Evolutionary conservation across 1,140 invertebrate genomes (phyloP).

Genomic region (Cotesia chilonis): DNA sequence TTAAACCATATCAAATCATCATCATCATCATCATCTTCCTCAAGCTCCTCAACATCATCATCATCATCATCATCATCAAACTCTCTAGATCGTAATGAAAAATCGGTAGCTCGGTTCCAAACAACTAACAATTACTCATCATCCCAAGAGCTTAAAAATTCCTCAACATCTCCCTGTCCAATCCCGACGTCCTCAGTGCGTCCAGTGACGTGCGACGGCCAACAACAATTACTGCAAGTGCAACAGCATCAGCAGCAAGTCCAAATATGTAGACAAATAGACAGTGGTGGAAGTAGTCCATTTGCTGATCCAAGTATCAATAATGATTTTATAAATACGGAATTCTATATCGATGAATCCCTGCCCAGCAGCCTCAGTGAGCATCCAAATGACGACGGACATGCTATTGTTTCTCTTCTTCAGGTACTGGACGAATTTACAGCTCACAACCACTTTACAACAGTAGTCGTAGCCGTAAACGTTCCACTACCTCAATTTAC

Average conservation of each 20-base stretch:
- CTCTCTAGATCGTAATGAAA: not conserved
- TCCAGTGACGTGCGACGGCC: constrained; percentile 56
- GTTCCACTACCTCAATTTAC: constrained; percentile 49
- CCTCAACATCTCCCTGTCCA: constrained; percentile 42
- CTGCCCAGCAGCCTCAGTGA: constrained; percentile 75
- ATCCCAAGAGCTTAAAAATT: constrained; percentile 47
- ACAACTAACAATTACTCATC: not conserved
- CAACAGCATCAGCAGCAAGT: constrained; percentile 44
- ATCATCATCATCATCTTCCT: no score
- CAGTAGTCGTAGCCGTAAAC: constrained; percentile 59
- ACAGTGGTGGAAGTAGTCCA: constrained; percentile 57
- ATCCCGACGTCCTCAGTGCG: constrained; percentile 38
- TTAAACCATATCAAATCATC: no score
- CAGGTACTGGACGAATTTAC: constrained; percentile 68
- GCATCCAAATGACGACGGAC: constrained; percentile 69
- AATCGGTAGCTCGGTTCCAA: no score
- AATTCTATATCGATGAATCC: constrained; percentile 89
- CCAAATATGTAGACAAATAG: constrained; percentile 42
- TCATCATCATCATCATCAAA: constrained; percentile 50
- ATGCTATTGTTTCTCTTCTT: constrained; percentile 72
- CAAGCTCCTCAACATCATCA: constrained; percentile 43
- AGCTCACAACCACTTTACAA: constrained; percentile 54
- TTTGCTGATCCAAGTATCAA: constrained; percentile 50
- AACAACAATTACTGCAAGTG: constrained; percentile 46
- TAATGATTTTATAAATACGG: constrained; percentile 78